phyloP scores from a whole-genome alignment of 2,888 invertebrate species.

The Callinectes sapidus region DNA sequence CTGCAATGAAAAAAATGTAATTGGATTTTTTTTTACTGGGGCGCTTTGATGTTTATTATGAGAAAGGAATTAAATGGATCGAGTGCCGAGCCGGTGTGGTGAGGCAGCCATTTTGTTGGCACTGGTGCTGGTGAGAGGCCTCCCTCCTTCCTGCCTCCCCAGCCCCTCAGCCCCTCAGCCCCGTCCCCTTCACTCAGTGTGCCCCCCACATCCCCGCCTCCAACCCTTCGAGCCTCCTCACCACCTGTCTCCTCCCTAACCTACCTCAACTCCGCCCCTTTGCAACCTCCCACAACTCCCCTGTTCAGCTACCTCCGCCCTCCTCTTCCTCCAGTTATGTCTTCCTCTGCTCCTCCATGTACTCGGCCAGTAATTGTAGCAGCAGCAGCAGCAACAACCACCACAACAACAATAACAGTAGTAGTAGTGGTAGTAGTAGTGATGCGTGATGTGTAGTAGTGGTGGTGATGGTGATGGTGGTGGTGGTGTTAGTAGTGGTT shows the following conservation, averaged over 20 bases:
- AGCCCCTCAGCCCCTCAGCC: not conserved
- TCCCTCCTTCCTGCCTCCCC: not conserved
- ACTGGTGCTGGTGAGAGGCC: constrained; percentile 31
- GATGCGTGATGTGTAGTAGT: not conserved
- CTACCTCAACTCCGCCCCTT: not conserved
- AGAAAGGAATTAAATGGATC: not conserved
- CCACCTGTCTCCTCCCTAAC: not conserved
- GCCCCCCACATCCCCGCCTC: constrained; percentile 1
- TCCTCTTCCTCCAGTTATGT: not conserved
- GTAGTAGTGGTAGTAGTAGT: not conserved
- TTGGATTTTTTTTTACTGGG: not conserved
- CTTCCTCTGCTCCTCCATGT: not conserved
- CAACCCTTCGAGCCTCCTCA: not conserved
- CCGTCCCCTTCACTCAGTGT: not conserved
- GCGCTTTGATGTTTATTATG: not conserved
- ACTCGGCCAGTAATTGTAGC: not conserved
- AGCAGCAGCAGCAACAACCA: not conserved
- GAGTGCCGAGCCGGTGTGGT: not conserved
- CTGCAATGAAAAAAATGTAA: not conserved
- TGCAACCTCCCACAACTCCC: no score
- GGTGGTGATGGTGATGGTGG: not conserved
- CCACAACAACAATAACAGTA: not conserved
- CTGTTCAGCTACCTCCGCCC: not conserved
- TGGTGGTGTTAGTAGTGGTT: not conserved
- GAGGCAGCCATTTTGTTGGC: constrained; percentile 33